A percentile compares a stretch with the other conserved stretches of the same genome.
Evolutionary conservation across 2,797 vertebrate species (phyloP).

Genomic region (Neosilurus mollespiculum): DNA sequence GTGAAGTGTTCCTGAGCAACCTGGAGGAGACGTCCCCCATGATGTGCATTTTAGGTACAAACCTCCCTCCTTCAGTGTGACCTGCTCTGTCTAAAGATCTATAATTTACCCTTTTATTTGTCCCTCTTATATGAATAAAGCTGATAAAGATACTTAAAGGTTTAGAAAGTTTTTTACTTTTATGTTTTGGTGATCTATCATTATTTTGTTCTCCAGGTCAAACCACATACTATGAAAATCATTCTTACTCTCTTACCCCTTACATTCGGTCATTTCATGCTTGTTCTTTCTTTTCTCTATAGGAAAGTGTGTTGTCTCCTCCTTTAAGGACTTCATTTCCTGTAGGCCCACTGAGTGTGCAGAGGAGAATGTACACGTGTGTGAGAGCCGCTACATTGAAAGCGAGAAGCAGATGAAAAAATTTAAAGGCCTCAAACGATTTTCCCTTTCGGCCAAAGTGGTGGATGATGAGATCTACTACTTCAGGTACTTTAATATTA

Average conservation of each 20-base stretch:
- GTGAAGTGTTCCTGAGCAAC: conserved; percentile 95
- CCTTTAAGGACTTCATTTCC: conserved; percentile 97
- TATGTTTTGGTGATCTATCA: neutral
- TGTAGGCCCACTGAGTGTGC: conserved; percentile 83
- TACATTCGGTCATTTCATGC: neutral
- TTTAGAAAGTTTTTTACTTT: neutral
- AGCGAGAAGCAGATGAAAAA: conserved; percentile 97
- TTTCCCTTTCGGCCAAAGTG: conserved; percentile 96
- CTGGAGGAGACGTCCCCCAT: conserved; percentile 92
- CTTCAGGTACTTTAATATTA: conserved; percentile 81
- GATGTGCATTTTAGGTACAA: conserved; percentile 88
- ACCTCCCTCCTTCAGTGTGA: neutral
- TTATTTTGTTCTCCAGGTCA: too few relatives aligned
- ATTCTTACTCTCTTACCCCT: neutral
- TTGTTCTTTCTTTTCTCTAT: conserved; percentile 38
- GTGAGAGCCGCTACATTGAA: conserved; percentile 96
- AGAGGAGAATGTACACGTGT: conserved; percentile 90
- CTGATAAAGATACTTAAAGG: neutral
- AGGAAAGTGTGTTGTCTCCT: conserved; percentile 95
- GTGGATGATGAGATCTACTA: conserved; percentile 97
- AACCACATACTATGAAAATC: neutral
- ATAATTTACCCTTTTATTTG: neutral
- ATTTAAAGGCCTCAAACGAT: conserved; percentile 96
- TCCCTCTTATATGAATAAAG: neutral
- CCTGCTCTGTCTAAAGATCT: neutral